These are phyloP conservation scores for Diorhabda sublineata DNA, from an alignment of 1,140 invertebrate genomes.

Conservation along the genomic window DNA sequence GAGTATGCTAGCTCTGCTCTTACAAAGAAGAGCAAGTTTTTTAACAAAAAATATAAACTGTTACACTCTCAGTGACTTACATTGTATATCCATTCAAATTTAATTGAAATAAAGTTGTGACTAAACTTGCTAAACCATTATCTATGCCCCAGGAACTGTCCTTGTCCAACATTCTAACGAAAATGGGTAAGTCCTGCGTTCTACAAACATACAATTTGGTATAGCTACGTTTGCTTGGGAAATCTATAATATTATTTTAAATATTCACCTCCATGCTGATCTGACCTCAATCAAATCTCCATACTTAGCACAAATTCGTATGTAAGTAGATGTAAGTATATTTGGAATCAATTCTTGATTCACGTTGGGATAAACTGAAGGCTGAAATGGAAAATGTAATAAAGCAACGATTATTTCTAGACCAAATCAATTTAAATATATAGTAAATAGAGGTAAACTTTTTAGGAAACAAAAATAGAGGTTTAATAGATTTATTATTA, in stretches of 20 bases:
- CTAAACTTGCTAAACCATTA: slow-evolving; percentile 73
- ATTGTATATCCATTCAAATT: slow-evolving; percentile 81
- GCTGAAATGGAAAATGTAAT: slow-evolving; percentile 11
- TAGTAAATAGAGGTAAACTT: background rate
- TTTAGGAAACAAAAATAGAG: background rate
- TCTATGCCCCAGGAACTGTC: slow-evolving; percentile 74
- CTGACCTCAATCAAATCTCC: slow-evolving; percentile 71
- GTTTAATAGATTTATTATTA: too few relatives aligned
- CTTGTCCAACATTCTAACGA: slow-evolving; percentile 86
- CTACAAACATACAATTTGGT: slow-evolving; percentile 39
- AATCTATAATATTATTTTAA: background rate
- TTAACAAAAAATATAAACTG: too few relatives aligned
- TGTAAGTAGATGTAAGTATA: slow-evolving; percentile 61
- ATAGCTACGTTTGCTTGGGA: background rate
- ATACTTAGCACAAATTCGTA: slow-evolving; percentile 59
- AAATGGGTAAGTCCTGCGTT: slow-evolving; percentile 74
- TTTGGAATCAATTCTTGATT: slow-evolving; percentile 51
- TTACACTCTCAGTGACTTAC: slow-evolving; percentile 24
- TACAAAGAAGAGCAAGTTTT: too few relatives aligned
- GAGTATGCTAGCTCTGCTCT: too few relatives aligned
- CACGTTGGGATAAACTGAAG: slow-evolving; percentile 21
- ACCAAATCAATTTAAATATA: too few relatives aligned
- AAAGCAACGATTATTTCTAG: too few relatives aligned
- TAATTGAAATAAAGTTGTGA: slow-evolving; percentile 75
- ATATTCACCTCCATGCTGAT: slow-evolving; percentile 49